Base-by-base conservation (phyloP, 1,140 invertebrate genomes). In the Chymomyza costata region DNA sequence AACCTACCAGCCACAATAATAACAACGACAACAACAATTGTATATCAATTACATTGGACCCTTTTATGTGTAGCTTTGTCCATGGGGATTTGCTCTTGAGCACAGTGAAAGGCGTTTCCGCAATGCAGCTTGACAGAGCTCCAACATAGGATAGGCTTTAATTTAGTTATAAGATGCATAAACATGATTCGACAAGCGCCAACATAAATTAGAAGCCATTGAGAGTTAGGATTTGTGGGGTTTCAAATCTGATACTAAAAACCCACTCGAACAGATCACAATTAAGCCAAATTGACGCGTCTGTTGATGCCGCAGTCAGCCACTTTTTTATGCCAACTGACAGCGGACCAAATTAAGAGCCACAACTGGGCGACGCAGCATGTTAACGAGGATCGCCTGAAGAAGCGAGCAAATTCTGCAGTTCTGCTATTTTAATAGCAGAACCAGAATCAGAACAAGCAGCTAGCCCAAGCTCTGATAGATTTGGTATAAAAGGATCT, bases 281-380 rank as follows among this genome's bases (percentile, higher is more conserved):
- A 78, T 78, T 71, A 78, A 78, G 61, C 63, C 50, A 71, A 66
- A 76, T 66, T 76, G 71, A 78, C 66, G 67, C 51, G 47, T 13
- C 13, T 13, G 35, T 15, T 38, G 35, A 3, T 16, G 6, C 15
- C 15, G 35, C 2, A 5, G 32, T 10, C 11, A 34, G 25, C 32
- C 21, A 25, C 21, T 8, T 34, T n/a, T 34, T 10, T 15, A 38
- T 6, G 11, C 6, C 2, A 15, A 17, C 35, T 38, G 15, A 34
- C 8, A 34, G 68, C 50, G 31, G 65, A 59, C 53, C 45, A 62
- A 47, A 64, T 19, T 49, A 30, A 65, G 62, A 65, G 57, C 63
- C 32, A 17, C 3, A 3, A 1, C 32, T 17, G 10, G n/a, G 16
- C 30, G 14, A 41, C 50, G 49, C 63, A 70, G 52, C 28, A 50